These are phyloP conservation scores for Venturia canescens DNA, from an alignment of 1,140 invertebrate genomes.

Conservation along the genomic window DNA sequence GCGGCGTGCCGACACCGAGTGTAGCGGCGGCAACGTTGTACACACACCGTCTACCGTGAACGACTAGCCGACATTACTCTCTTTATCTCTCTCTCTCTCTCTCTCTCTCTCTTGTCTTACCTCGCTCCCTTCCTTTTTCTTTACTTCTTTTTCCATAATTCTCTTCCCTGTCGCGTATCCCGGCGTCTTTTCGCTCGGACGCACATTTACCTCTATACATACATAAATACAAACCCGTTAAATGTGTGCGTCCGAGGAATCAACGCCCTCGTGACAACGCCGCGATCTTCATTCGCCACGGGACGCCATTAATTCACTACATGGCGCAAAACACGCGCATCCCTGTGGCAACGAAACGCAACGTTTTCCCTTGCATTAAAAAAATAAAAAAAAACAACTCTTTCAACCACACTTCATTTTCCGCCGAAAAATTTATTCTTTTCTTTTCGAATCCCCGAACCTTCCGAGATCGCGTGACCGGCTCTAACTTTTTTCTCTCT, in stretches of 20 bases:
- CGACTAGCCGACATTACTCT: constrained; percentile 21
- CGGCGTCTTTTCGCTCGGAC: neutral
- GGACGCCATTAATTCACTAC: constrained; percentile 39
- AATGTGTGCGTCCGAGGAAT: constrained; percentile 8
- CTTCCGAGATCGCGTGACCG: no score
- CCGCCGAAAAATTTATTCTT: neutral
- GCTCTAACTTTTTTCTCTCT: no score
- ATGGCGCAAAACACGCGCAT: neutral
- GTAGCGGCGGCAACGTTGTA: constrained; percentile 38
- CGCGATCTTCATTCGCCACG: constrained; percentile 22
- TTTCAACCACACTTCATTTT: neutral
- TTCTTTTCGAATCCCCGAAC: no score
- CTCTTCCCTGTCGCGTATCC: neutral
- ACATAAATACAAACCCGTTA: neutral
- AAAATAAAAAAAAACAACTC: no score
- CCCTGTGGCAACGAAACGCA: constrained; percentile 22
- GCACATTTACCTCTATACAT: neutral
- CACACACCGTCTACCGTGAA: neutral
- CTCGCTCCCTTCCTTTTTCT: neutral
- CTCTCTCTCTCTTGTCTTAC: neutral
- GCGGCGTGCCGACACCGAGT: neutral
- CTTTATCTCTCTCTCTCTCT: constrained; percentile 38
- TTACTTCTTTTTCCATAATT: neutral
- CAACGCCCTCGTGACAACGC: constrained; percentile 41
- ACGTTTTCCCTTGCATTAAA: neutral